Evolutionary conservation across 2,113 vertebrate genomes (phyloP), one percentile per base, ranked within the genome.

Genomic region (Nannobrachium achirus): DNA sequence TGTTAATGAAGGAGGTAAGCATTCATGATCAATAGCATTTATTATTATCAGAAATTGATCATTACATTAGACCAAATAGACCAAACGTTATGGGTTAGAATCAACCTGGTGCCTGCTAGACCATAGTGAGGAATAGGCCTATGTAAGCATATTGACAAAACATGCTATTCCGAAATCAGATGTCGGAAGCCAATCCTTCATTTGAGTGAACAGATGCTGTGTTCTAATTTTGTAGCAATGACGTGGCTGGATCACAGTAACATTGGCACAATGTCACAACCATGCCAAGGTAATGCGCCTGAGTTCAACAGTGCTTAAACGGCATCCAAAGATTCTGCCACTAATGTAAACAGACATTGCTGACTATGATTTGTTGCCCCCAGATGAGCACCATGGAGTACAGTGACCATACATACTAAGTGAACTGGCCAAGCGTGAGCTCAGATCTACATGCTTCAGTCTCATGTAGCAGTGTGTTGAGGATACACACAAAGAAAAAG

Each of bases 161-260:
- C 42, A 52, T 62, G 16, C 4, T 42, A 51, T 62, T 56, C 25
- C 10, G 41, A 33, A 60, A 51, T n/a, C 2, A 16, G 68, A 7
- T 2, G 18, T 14, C 11, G 53, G 46, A 79, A 66, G 56, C 59
- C 56, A 71, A 67, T 25, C 45, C 18, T 49, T 60, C 49, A 70
- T 45, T 19, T 46, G 48, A 74, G 42, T 9, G 49, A 84, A 80
- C 85, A 82, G 77, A 69, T 67, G 68, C 69, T 67, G 7, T 60
- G 52, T 63, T 75, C 66, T 58, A 73, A 50, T 69, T 61, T 72
- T 66, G 67, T 57, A 46, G 62, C 15, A 4, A 11, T 69, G 61
- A 62, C 66, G 50, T 13, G 25, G 49, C 60, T n/a, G 62, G 50
- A 66, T 72, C 65, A 51, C 62, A 62, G 55, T 46, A 16, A 45